Percentiles rank a stretch among this genome's conserved stretches.
These are phyloP conservation scores for Porites lobata DNA, from an alignment of 92 coral and sea anemone species.

Conservation along the genomic window DNA sequence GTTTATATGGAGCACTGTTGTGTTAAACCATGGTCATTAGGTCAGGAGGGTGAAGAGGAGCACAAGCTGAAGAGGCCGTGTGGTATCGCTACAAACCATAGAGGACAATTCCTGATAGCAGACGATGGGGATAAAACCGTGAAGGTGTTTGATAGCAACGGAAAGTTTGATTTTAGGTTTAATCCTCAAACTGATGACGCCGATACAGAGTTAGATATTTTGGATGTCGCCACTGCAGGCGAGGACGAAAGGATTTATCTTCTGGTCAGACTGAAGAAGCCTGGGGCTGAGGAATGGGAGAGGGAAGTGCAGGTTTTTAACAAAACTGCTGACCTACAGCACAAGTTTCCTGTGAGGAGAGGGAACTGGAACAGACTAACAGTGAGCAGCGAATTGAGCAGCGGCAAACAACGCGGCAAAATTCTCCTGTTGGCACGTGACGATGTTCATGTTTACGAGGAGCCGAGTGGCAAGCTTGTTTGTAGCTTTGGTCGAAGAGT, in stretches of 20 bases:
- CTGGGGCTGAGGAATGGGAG: background rate
- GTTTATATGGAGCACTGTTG: too few species aligned
- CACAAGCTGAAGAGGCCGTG: background rate
- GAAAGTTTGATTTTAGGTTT: background rate
- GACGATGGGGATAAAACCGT: background rate
- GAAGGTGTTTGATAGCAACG: background rate
- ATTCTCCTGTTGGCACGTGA: too few species aligned
- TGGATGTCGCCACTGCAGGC: constrained; percentile 5
- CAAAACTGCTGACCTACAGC: background rate
- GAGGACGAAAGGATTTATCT: background rate
- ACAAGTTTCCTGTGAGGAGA: background rate
- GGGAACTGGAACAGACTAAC: background rate
- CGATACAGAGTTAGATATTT: background rate
- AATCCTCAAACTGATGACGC: background rate
- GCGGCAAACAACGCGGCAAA: background rate
- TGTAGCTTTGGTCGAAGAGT: too few species aligned
- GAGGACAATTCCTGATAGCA: background rate
- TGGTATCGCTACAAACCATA: background rate
- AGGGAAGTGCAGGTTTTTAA: background rate
- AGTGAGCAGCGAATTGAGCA: background rate
- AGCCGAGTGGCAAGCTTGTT: too few species aligned
- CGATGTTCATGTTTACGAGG: background rate
- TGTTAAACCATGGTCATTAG: too few species aligned
- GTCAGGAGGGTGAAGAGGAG: background rate
- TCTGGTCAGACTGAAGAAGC: background rate